These are phyloP conservation scores for Melangyna quadrimaculata DNA, from an alignment of 2,888 invertebrate genomes.

Conservation along the genomic window DNA sequence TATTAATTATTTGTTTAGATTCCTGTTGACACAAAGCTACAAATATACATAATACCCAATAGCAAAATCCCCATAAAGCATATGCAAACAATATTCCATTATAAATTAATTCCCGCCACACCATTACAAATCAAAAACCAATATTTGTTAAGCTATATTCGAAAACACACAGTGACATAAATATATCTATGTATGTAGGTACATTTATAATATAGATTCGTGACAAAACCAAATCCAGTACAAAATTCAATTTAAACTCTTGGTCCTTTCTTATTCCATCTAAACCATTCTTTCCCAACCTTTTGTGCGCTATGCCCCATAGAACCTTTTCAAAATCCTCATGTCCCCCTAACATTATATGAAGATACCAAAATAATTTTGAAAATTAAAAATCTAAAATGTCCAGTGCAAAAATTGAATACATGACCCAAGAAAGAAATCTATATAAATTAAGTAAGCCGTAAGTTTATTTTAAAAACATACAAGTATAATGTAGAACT, in stretches of 20 bases:
- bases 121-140: slow-evolving; percentile 32
- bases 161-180: not conserved
- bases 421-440: too few species aligned
- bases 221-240: slow-evolving; percentile 39
- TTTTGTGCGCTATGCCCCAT: too few species aligned
- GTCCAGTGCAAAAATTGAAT: too few species aligned
- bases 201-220: slow-evolving; percentile 18
- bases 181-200: not conserved
- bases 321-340: too few species aligned
- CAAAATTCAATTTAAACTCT: slow-evolving; percentile 16
- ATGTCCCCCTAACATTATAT: too few species aligned
- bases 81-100: slow-evolving; percentile 26
- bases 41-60: not conserved
- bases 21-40: not conserved
- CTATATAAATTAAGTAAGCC: too few species aligned
- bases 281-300: too few species aligned
- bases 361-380: too few species aligned
- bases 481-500: too few species aligned
- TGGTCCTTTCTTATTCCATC: not conserved
- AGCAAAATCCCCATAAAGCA: not conserved
- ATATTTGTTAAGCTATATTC: slow-evolving; percentile 37
- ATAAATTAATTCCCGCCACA: slow-evolving; percentile 24
- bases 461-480: too few species aligned
- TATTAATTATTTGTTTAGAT: slow-evolving; percentile 11
- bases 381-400: too few species aligned